Percentiles rank a stretch among this genome's conserved stretches.
These are phyloP conservation scores for Antheraea yamamai DNA, from an alignment of 2,888 invertebrate genomes.

Conservation along the genomic window DNA sequence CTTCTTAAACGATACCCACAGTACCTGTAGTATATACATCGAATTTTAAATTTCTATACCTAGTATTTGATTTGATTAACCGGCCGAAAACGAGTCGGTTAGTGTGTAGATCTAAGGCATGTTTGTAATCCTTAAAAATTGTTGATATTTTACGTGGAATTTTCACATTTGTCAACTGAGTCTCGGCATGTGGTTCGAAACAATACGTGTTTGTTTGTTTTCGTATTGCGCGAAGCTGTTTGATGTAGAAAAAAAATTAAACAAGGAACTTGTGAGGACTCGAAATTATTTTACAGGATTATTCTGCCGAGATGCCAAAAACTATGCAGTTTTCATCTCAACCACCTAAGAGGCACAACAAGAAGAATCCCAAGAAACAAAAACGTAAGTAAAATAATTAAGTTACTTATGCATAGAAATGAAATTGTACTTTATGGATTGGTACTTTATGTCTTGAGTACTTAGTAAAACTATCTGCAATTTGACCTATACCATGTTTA, in stretches of 20 bases:
- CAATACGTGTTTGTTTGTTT: neutral
- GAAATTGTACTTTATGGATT: too few species aligned
- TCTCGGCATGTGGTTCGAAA: neutral
- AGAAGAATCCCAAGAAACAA: conserved; percentile 65
- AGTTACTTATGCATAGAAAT: too few species aligned
- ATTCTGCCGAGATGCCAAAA: conserved; percentile 59
- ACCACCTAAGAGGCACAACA: conserved; percentile 63
- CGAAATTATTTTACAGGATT: conserved; percentile 55
- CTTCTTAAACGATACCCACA: too few species aligned
- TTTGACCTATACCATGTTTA: neutral
- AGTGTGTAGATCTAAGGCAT: too few species aligned
- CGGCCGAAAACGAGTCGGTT: too few species aligned
- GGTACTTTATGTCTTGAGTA: too few species aligned
- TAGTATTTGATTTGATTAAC: too few species aligned
- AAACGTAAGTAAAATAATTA: conserved; percentile 54
- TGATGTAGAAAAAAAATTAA: neutral
- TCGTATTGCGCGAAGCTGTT: neutral
- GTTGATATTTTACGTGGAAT: neutral
- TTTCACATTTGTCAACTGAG: neutral
- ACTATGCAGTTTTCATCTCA: conserved; percentile 55
- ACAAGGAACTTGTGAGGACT: neutral
- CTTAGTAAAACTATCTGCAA: neutral
- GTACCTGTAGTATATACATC: too few species aligned
- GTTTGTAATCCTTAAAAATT: too few species aligned
- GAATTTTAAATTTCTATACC: too few species aligned